Percentiles rank a stretch among this genome's conserved stretches.
Evolutionary conservation across 2,797 vertebrate genomes (phyloP).

Genomic region (Phalanger gymnotis): DNA sequence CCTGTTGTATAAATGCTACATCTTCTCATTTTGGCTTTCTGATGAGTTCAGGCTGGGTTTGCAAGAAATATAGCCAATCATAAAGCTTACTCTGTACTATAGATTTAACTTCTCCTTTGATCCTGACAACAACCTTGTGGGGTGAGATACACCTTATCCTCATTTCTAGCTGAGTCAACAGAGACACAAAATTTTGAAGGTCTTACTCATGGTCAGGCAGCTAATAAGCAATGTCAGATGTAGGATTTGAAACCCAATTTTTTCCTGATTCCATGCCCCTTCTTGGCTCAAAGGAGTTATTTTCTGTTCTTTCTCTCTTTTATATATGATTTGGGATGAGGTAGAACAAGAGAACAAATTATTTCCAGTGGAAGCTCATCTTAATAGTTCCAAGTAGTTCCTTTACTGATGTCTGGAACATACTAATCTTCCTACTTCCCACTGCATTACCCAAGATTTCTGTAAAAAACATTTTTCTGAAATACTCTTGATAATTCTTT

Average conservation of each 20-base stretch:
- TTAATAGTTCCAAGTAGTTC: neutral
- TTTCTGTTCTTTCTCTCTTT: neutral
- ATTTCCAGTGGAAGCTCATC: accelerated
- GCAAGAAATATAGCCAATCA: neutral
- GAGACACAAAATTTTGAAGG: neutral
- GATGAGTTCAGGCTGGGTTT: neutral
- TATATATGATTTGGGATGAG: neutral
- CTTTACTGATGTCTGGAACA: neutral
- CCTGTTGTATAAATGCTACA: neutral
- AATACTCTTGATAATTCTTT: neutral
- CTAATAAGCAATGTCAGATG: neutral
- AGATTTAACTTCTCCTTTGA: neutral
- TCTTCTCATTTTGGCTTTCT: neutral
- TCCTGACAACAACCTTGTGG: neutral
- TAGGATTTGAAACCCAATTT: neutral
- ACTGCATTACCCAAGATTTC: accelerated
- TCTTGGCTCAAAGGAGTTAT: accelerated
- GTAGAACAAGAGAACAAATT: neutral
- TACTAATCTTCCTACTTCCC: accelerated
- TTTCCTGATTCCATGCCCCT: neutral
- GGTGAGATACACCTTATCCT: neutral
- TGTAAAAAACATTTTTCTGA: neutral
- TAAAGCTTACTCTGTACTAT: accelerated
- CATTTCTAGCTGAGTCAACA: neutral
- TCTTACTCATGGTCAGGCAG: neutral